A percentile compares a stretch with the other conserved stretches of the same genome.
phyloP scores from a whole-genome alignment of 35 echinoderm and acorn worm genomes.

The Hemicentrotus pulcherrimus region DNA sequence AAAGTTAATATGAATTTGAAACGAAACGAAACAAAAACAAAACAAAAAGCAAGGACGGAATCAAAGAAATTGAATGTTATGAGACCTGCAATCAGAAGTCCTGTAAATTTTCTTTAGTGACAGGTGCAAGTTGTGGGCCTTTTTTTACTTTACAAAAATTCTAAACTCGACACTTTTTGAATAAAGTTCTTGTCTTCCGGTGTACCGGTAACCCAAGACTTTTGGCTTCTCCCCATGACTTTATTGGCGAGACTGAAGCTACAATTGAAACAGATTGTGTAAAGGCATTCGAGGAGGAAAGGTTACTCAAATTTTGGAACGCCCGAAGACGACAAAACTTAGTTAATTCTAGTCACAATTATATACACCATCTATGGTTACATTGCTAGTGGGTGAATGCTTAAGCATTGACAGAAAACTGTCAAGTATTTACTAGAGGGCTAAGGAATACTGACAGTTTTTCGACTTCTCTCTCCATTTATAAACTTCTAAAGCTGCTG shows the following conservation, averaged over 20 bases:
- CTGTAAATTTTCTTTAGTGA: too few relatives aligned
- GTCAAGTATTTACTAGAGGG: not conserved
- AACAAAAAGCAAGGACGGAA: too few relatives aligned
- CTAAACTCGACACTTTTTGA: not conserved
- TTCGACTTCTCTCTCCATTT: not conserved
- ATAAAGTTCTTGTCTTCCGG: not conserved
- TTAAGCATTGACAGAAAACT: not conserved
- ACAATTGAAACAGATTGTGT: not conserved
- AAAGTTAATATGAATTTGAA: too few relatives aligned
- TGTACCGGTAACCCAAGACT: not conserved
- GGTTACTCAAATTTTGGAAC: not conserved
- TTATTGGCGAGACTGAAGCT: too few relatives aligned
- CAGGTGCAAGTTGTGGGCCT: not conserved
- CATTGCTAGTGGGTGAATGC: not conserved
- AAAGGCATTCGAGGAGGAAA: not conserved
- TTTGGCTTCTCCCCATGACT: not conserved
- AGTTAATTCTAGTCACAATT: not conserved
- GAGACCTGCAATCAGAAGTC: too few relatives aligned
- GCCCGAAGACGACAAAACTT: not conserved
- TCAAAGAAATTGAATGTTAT: too few relatives aligned
- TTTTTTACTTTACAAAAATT: not conserved
- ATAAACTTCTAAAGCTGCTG: not conserved
- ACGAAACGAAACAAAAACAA: too few relatives aligned
- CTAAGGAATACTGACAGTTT: not conserved
- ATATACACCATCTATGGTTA: not conserved